Conservation (phyloP, 2,888 invertebrate genomes). For the Drosophila acutilabella region DNA sequence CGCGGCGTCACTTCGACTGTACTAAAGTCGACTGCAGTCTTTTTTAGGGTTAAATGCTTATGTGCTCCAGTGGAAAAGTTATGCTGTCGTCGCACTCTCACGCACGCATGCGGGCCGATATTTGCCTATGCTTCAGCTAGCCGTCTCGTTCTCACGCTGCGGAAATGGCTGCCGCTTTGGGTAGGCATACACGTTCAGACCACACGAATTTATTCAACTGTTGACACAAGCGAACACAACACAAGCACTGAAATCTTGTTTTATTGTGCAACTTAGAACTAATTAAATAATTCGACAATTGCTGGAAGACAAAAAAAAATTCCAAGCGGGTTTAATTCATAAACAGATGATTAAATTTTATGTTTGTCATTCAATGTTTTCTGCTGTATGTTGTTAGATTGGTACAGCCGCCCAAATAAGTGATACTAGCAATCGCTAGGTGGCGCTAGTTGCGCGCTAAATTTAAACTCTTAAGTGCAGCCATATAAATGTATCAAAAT, state of each 20-base stretch:
- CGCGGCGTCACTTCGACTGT: slow-evolving; percentile 79
- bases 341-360: not conserved
- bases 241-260: not conserved
- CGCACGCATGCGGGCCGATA: slow-evolving; percentile 23
- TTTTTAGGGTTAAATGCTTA: slow-evolving; percentile 77
- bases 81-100: slow-evolving; percentile 36
- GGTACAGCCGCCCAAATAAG: not conserved
- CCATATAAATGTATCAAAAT: not conserved
- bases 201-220: slow-evolving; percentile 5
- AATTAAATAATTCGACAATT: not conserved
- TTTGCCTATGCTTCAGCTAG: slow-evolving; percentile 17
- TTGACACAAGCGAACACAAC: slow-evolving; percentile 24
- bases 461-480: slow-evolving; percentile 16
- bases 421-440: slow-evolving; percentile 14
- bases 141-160: slow-evolving; percentile 49
- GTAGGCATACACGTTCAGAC: slow-evolving; percentile 38
- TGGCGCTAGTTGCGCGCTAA: slow-evolving; percentile 39
- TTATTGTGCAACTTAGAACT: no score
- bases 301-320: not conserved
- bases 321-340: not conserved
- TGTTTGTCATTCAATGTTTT: not conserved
- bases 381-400: slow-evolving; percentile 13
- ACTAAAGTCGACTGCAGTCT: slow-evolving; percentile 76
- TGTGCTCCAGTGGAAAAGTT: slow-evolving; percentile 14
- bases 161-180: slow-evolving; percentile 67